These are phyloP conservation scores for Chamaea fasciata DNA, from an alignment of 2,113 vertebrate species.

Conservation along the genomic window DNA sequence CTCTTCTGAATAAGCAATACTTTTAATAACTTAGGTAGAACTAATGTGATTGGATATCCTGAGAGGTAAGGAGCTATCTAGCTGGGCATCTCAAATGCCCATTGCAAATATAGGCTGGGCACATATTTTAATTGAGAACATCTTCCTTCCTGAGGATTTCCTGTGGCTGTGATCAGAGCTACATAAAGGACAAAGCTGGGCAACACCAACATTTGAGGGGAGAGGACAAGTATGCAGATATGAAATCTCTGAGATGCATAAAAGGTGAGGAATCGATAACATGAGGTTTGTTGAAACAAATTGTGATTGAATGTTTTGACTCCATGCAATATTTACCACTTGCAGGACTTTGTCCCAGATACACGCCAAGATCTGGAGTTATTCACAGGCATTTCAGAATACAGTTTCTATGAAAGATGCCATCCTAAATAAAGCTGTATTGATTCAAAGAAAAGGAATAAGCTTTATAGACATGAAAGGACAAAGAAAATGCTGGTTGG, in stretches of 20 bases:
- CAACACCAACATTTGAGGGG: neutral
- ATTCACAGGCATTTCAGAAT: neutral
- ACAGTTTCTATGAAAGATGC: neutral
- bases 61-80: neutral
- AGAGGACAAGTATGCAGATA: neutral
- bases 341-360: neutral
- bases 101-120: neutral
- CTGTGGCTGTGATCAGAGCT: neutral
- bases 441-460: neutral
- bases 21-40: neutral
- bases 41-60: neutral
- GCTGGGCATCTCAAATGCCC: neutral
- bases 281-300: neutral
- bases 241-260: conserved; percentile 11
- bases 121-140: conserved; percentile 12
- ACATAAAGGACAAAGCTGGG: neutral
- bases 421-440: neutral
- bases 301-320: neutral
- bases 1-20: neutral
- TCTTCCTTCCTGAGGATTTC: neutral
- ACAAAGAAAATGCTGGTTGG: neutral
- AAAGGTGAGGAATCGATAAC: conserved; percentile 26
- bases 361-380: neutral
- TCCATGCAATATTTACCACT: neutral
- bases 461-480: neutral